Base-by-base conservation (phyloP, 2,113 vertebrate genomes). In the Corapipo altera region DNA sequence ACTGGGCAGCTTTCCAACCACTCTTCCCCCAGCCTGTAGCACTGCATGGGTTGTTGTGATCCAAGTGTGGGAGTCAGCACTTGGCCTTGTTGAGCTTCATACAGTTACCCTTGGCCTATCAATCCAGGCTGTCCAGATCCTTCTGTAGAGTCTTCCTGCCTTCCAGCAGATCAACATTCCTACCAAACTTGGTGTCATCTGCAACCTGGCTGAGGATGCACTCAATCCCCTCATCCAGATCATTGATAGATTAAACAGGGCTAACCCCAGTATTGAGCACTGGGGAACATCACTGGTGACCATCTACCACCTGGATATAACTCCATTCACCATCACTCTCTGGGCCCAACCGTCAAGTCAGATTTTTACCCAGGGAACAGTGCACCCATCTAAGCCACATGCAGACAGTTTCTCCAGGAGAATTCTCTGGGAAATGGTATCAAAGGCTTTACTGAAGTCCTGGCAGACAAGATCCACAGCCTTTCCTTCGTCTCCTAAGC, bases 221-320 rank as follows among this genome's bases (percentile, higher is more conserved):
- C 28, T 67, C 1, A 0, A 5, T 46, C 20, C 24, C 23, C 11
- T 75, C n/a, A 17, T 54, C 28, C 9, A 22, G 54, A 35, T 41
- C 9, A 3, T 12, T n/a, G 13, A 26, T 43, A 67, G 24, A 41
- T 3, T 46, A 26, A 89, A 39, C 0, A 0, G 6, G 13, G 24
- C 28, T 82, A 20, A 11, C 54, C 19, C 22, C 15, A n/a, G 0
- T 74, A 52, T 11, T 59, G 77, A 61, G 13, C 28, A 10, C 16
- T 69, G 16, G 46, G 28, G 39, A 54, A 27, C 0, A 1, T 0
- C 0, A 21, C 28, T 21, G 11, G 20, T 41, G 11, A 69, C 39
- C 30, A 37, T 26, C 26, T 35, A 15, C 30, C 66, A 24, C 8
- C 26, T 67, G 33, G 14, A 48, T 61, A 61, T 75, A 54, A 39